Evolutionary conservation across 2,113 vertebrate genomes (phyloP), one percentile per base, ranked within the genome.

Genomic region (Zosterops borbonicus): DNA sequence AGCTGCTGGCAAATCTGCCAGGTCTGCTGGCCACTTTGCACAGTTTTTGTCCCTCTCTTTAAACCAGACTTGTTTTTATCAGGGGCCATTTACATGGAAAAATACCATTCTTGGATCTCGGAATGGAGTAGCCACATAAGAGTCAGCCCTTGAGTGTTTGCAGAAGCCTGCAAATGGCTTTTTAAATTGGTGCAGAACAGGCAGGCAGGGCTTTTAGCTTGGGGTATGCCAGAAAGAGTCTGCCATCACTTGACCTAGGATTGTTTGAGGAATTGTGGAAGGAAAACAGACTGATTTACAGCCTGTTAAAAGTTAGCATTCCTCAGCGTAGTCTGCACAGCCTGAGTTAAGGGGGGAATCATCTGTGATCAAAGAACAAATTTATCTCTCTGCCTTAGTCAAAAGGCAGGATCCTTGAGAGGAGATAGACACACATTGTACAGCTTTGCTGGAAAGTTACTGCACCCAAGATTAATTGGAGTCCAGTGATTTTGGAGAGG

Each of bases 251-350:
- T 90, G 53, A 73, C 87, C 35, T 75, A 76, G 37, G 62, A 78
- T 84, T 91, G 41, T 77, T 31, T 63, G 84, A 93, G 58, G 78
- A 78, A 73, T 18, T 49, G 87, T 91, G 78, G 70, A 91, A 93
- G 82, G 37, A 83, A 83, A 96, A 35, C 41, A 87, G 70, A 16
- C 81, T 91, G 74, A 93, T 79, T 79, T 87, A 84, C 53, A 85
- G 71, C 60, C 77, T 94, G 62, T 71, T 91, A 75, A 49, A 88
- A 76, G 74, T 87, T 83, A 73, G 44, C 41, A 47, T 93, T 95
- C 58, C 58, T 82, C 82, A 69, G 63, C 16, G 2, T 77, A 76
- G 84, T 21, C 78, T 82, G 65, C 5, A 6, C 37, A 88, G 82
- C 49, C 70, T 64, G 31, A 85, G 24, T 83, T 68, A 79, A 84